Evolutionary conservation across 2,888 invertebrate genomes (phyloP).

Genomic region (Acleris sparsana): DNA sequence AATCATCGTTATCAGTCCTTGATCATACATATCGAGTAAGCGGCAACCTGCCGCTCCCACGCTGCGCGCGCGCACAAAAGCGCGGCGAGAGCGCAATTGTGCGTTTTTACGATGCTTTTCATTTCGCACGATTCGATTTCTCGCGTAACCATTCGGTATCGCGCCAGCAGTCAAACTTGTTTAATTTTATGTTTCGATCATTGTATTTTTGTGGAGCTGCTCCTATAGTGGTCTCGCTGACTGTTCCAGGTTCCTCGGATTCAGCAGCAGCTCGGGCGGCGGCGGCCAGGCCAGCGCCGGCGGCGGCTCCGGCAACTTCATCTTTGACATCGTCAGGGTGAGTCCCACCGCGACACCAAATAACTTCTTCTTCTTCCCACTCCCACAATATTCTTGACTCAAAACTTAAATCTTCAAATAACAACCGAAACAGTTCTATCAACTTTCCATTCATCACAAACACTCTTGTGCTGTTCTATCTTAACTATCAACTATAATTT

Average conservation of each 20-base stretch:
- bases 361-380: slow-evolving; percentile 8
- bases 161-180: slow-evolving; percentile 33
- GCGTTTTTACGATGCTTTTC: slow-evolving; percentile 59
- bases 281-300: slow-evolving; percentile 75
- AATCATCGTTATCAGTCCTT: too few relatives aligned
- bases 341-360: slow-evolving; percentile 64
- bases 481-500: neutral
- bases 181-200: neutral
- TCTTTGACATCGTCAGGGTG: slow-evolving; percentile 95
- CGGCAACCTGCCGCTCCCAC: slow-evolving; percentile 13
- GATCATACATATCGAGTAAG: neutral
- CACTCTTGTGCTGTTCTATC: neutral
- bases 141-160: slow-evolving; percentile 32
- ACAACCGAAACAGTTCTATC: slow-evolving; percentile 7
- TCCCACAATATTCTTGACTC: slow-evolving; percentile 8
- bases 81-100: slow-evolving; percentile 45
- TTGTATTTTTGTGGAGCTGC: neutral
- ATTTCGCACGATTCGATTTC: slow-evolving; percentile 68
- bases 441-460: neutral
- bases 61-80: slow-evolving; percentile 38
- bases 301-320: slow-evolving; percentile 93
- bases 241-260: slow-evolving; percentile 84
- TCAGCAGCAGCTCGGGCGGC: slow-evolving; percentile 81
- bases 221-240: neutral
- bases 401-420: slow-evolving; percentile 1